These are phyloP conservation scores for Arizona elegans DNA, from an alignment of 2,113 vertebrate genomes.

Conservation along the genomic window DNA sequence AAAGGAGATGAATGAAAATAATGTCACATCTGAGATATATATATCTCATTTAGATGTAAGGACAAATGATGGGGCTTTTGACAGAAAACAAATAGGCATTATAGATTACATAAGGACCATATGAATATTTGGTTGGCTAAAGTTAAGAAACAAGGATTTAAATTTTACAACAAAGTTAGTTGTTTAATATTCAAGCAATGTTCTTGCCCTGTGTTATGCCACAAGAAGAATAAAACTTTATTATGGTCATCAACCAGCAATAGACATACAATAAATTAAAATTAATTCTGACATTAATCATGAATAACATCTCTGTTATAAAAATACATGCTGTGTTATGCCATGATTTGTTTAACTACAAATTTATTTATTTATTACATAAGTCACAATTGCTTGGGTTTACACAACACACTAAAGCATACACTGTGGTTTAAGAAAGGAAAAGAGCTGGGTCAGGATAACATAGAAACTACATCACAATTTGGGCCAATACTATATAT, in stretches of 20 bases:
- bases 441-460: not conserved
- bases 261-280: too few relatives aligned
- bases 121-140: not conserved
- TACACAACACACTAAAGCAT: not conserved
- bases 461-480: not conserved
- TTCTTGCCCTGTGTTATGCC: not conserved
- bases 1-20: not conserved
- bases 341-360: not conserved
- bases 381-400: not conserved
- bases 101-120: not conserved
- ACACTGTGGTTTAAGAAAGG: not conserved
- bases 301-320: too few relatives aligned
- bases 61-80: not conserved
- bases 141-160: not conserved
- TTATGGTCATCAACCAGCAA: too few relatives aligned
- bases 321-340: not conserved
- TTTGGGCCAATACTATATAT: not conserved
- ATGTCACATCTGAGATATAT: not conserved
- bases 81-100: not conserved
- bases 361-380: not conserved
- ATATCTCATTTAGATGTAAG: not conserved
- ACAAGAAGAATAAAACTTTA: too few relatives aligned
- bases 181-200: not conserved
- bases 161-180: not conserved
- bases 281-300: too few relatives aligned